Conservation (phyloP, 2,888 invertebrate species). For the Hoplodrina ambigua region DNA sequence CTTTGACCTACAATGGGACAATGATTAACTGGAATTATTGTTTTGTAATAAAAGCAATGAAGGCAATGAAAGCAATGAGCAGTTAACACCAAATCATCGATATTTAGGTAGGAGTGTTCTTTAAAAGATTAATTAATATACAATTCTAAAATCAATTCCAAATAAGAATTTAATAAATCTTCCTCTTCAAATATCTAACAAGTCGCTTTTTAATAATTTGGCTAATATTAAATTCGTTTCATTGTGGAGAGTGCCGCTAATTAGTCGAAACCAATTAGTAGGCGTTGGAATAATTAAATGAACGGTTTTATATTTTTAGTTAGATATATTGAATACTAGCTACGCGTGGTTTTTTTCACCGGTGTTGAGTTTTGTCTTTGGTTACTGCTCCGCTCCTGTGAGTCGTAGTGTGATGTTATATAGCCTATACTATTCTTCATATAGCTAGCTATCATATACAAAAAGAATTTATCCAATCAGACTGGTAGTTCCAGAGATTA, state of each 20-base stretch:
- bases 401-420: too few relatives aligned
- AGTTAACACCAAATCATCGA: not conserved
- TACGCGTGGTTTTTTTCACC: too few relatives aligned
- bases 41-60: too few relatives aligned
- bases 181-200: not conserved
- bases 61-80: too few relatives aligned
- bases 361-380: too few relatives aligned
- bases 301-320: slow-evolving; percentile 15
- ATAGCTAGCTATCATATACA: too few relatives aligned
- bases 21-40: too few relatives aligned
- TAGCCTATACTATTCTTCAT: too few relatives aligned
- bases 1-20: too few relatives aligned
- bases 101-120: not conserved
- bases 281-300: slow-evolving; percentile 5
- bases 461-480: too few relatives aligned
- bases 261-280: slow-evolving; percentile 47
- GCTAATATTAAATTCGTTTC: slow-evolving; percentile 22
- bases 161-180: slow-evolving; percentile 14
- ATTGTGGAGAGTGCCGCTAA: slow-evolving; percentile 25
- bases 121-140: slow-evolving; percentile 15
- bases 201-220: slow-evolving; percentile 22
- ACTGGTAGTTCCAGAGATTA: too few relatives aligned
- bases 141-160: slow-evolving; percentile 14
- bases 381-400: too few relatives aligned
- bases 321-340: not conserved